These are phyloP conservation scores for Acipenser ruthenus DNA, from an alignment of 2,797 vertebrate species.

Conservation along the genomic window DNA sequence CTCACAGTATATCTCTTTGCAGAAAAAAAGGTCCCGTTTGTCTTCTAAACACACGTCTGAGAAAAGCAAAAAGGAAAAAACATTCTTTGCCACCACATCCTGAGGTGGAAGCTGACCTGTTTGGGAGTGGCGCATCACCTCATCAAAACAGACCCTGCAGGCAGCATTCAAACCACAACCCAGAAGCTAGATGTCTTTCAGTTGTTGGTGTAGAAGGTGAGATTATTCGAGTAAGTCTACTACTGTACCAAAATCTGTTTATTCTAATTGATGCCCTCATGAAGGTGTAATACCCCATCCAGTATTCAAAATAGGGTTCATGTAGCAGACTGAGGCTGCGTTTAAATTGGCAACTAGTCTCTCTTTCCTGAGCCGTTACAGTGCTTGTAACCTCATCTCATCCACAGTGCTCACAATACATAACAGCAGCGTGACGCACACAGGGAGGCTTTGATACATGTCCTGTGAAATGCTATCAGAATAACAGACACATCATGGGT, in stretches of 20 bases:
- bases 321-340: no score
- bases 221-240: not conserved
- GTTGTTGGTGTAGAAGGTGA: no score
- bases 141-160: conserved; percentile 17
- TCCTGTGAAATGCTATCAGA: no score
- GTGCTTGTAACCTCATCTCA: no score
- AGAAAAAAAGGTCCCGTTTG: conserved; percentile 4
- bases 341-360: no score
- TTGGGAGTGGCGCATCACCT: conserved; percentile 49
- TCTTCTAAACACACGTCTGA: not conserved
- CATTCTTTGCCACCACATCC: conserved; percentile 23
- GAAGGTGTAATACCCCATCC: no score
- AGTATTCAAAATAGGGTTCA: no score
- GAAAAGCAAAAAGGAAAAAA: conserved; percentile 14
- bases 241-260: not conserved
- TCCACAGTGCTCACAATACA: no score
- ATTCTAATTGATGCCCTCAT: not conserved
- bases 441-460: no score
- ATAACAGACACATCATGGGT: no score
- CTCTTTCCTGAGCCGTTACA: no score
- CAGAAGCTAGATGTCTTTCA: not conserved
- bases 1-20: not conserved
- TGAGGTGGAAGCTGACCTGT: conserved; percentile 47
- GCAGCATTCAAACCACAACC: conserved; percentile 11
- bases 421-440: no score